Percentiles rank a stretch among this genome's conserved stretches.
phyloP scores from a whole-genome alignment of 2,888 invertebrate species.

The Hydroisotoma schaefferi region DNA sequence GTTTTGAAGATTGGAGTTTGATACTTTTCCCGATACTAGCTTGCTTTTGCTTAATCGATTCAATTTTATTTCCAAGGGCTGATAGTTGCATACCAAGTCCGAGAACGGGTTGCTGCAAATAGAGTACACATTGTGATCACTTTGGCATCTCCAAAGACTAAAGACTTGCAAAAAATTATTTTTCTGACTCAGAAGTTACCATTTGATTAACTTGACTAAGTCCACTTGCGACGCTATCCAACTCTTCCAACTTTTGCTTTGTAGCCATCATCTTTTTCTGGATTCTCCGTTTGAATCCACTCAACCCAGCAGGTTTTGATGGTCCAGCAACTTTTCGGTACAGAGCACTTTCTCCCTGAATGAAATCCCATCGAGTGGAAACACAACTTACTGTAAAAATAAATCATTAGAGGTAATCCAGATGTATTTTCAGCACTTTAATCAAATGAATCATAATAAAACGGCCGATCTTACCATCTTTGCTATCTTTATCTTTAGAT shows the following conservation, averaged over 20 bases:
- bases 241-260: slow-evolving; percentile 47
- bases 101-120: slow-evolving; percentile 21
- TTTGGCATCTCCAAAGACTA: background rate
- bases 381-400: slow-evolving; percentile 26
- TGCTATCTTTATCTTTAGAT: slow-evolving; percentile 29
- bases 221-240: slow-evolving; percentile 45
- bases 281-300: slow-evolving; percentile 42
- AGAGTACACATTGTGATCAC: background rate
- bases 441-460: background rate
- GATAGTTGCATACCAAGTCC: slow-evolving; percentile 41
- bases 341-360: slow-evolving; percentile 65
- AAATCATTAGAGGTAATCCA: background rate
- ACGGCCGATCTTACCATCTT: slow-evolving; percentile 11
- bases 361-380: slow-evolving; percentile 78
- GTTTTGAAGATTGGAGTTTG: slow-evolving; percentile 44
- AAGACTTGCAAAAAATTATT: background rate
- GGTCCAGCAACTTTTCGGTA: slow-evolving; percentile 35
- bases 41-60: slow-evolving; percentile 47
- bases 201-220: slow-evolving; percentile 35
- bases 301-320: slow-evolving; percentile 27
- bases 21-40: slow-evolving; percentile 44
- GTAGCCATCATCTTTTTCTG: slow-evolving; percentile 48
- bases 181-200: slow-evolving; percentile 4
- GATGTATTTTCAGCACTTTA: background rate
- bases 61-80: slow-evolving; percentile 46